These are phyloP conservation scores for Brachionichthys hirsutus DNA, from an alignment of 2,113 vertebrate genomes.

Conservation along the genomic window DNA sequence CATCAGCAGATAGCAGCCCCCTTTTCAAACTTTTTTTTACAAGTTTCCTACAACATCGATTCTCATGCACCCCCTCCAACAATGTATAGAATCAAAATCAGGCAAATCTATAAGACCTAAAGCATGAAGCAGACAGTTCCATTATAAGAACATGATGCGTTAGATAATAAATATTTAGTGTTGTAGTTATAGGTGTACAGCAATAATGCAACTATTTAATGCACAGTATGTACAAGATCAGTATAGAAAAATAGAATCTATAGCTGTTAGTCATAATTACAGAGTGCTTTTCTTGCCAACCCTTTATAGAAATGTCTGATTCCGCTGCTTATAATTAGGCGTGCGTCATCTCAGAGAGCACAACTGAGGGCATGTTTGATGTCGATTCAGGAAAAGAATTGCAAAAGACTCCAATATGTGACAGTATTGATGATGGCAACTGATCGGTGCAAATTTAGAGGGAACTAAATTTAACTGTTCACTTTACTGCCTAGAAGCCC, in stretches of 20 bases:
- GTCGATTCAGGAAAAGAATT: neutral
- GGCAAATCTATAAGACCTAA: no score
- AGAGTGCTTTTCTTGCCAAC: slow-evolving; percentile 1
- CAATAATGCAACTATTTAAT: no score
- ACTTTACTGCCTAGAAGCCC: neutral
- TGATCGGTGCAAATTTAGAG: neutral
- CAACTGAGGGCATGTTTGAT: slow-evolving; percentile 3
- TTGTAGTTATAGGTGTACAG: no score
- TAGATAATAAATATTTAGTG: no score
- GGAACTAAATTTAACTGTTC: neutral
- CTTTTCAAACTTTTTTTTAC: neutral
- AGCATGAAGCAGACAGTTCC: no score
- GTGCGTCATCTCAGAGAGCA: slow-evolving; percentile 31
- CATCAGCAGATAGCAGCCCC: neutral
- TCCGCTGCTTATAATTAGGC: slow-evolving; percentile 5
- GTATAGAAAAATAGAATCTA: neutral
- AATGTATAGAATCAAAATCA: no score
- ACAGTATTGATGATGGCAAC: neutral
- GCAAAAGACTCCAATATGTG: neutral
- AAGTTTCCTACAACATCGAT: no score
- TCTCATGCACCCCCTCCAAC: no score
- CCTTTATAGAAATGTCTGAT: slow-evolving; percentile 11
- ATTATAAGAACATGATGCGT: no score
- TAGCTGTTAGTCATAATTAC: slow-evolving; percentile 2
- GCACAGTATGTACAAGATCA: no score